phyloP scores from a whole-genome alignment of 2,113 vertebrate genomes.

The Antechinus flavipes region DNA sequence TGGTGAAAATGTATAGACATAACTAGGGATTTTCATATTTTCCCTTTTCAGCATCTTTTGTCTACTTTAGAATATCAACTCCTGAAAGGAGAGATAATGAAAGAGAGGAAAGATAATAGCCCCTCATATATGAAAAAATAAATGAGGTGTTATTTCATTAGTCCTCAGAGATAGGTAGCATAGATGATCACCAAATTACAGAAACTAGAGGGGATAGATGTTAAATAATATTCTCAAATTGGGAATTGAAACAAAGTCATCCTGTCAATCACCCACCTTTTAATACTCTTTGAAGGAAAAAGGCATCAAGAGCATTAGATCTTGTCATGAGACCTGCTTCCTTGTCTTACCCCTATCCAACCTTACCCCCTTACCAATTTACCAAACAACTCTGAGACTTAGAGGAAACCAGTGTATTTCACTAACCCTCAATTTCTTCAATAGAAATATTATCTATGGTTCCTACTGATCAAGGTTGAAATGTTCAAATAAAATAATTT shows the following conservation, averaged over 20 bases:
- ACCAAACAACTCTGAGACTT: not conserved
- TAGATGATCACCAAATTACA: not conserved
- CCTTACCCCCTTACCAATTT: too few species aligned
- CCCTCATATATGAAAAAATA: not conserved
- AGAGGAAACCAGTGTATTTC: not conserved
- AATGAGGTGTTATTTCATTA: not conserved
- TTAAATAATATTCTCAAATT: not conserved
- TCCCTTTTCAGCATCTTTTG: not conserved
- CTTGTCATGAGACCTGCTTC: not conserved
- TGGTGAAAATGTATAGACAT: not conserved
- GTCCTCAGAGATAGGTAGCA: not conserved
- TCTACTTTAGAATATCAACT: not conserved
- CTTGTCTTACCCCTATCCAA: not conserved
- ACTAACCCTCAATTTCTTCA: not conserved
- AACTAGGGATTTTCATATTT: not conserved
- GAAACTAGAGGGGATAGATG: not conserved
- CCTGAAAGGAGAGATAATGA: not conserved
- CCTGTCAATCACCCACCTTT: not conserved
- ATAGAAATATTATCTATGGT: not conserved
- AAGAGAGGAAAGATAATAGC: not conserved
- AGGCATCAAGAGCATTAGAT: not conserved
- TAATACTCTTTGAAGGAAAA: not conserved
- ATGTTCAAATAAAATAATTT: not conserved
- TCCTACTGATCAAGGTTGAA: not conserved
- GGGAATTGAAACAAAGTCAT: not conserved